These are phyloP conservation scores for Tanytarsus gracilentus DNA, from an alignment of 2,888 invertebrate genomes.

Conservation along the genomic window DNA sequence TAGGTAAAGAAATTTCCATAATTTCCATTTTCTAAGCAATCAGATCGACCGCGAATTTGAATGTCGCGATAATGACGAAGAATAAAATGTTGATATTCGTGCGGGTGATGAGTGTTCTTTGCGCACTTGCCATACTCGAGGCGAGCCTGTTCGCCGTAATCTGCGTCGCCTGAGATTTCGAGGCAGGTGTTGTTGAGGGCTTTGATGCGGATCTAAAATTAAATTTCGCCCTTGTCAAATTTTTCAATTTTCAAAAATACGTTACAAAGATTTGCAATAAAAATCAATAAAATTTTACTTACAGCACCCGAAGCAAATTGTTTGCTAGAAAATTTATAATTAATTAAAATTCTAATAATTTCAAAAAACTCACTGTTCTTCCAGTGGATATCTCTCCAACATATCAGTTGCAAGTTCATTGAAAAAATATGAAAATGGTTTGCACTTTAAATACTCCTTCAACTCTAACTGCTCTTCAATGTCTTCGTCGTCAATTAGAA, in stretches of 20 bases:
- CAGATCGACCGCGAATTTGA: slow-evolving; percentile 8
- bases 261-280: background rate
- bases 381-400: slow-evolving; percentile 48
- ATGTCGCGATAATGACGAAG: slow-evolving; percentile 18
- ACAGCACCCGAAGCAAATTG: background rate
- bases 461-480: slow-evolving; percentile 65
- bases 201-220: background rate
- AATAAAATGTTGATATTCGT: slow-evolving; percentile 9
- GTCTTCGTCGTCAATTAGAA: slow-evolving; percentile 69
- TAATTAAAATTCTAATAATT: background rate
- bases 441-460: slow-evolving; percentile 69
- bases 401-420: slow-evolving; percentile 86
- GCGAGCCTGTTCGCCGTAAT: background rate
- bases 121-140: background rate
- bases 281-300: background rate
- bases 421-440: slow-evolving; percentile 92
- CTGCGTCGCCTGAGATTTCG: background rate
- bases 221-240: background rate
- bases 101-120: background rate
- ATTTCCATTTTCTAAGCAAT: slow-evolving; percentile 1
- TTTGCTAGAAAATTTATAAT: background rate
- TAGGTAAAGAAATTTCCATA: background rate
- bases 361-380: background rate
- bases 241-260: too few species aligned
- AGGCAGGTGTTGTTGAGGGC: background rate